A percentile compares a stretch with the other conserved stretches of the same genome.
Evolutionary conservation across 53 echinoderm and acorn worm species (phyloP).

Genomic region (Patiria pectinifera): DNA sequence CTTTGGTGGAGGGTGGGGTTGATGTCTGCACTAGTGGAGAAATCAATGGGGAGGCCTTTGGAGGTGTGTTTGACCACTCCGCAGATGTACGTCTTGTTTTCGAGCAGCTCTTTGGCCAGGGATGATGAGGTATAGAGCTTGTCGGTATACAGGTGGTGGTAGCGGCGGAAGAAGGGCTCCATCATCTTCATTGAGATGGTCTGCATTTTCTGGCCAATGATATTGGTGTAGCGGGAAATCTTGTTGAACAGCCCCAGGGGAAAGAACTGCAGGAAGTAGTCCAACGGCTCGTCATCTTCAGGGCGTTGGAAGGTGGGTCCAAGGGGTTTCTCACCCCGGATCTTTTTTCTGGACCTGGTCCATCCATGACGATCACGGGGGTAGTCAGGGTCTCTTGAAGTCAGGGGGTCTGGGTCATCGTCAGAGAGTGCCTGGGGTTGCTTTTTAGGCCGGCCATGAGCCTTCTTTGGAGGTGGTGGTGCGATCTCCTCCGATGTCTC

Average conservation of each 20-base stretch:
- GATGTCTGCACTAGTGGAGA: background rate
- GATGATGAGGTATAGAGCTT: background rate
- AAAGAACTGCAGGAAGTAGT: background rate
- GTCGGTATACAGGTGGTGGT: constrained; percentile 17
- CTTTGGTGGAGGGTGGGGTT: background rate
- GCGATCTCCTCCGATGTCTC: no score
- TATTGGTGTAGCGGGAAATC: background rate
- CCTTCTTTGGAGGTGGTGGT: no score
- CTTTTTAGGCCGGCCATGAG: no score
- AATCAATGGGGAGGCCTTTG: background rate
- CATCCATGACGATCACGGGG: background rate
- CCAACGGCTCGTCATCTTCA: background rate
- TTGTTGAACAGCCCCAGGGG: background rate
- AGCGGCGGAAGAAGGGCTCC: constrained; percentile 12
- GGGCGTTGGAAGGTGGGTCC: background rate
- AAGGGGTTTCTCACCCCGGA: no score
- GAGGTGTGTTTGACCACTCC: background rate
- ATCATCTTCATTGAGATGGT: constrained; percentile 20
- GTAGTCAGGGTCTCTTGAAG: no score
- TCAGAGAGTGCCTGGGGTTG: no score
- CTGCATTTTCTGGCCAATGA: constrained; percentile 28
- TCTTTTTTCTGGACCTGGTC: background rate
- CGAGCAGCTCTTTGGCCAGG: background rate
- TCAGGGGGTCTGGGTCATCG: no score
- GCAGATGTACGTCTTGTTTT: background rate